Conservation (phyloP, 2,797 vertebrate genomes). For the Lophius americanus region DNA sequence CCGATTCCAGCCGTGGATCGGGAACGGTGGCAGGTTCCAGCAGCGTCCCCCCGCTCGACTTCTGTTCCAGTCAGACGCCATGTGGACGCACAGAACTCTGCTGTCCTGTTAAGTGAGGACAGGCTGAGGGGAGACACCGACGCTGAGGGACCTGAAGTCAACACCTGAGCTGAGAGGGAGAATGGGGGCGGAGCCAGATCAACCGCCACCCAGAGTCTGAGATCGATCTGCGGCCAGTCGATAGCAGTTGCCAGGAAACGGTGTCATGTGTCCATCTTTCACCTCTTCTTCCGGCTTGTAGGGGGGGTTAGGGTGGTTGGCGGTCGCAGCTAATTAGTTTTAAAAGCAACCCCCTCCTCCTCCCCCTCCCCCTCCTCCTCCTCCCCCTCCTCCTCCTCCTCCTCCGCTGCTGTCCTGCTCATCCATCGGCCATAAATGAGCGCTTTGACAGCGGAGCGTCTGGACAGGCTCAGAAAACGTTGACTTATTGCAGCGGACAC, state of each 20-base stretch:
- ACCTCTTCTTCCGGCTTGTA: conserved; percentile 42
- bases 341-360: conserved; percentile 74
- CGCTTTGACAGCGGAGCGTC: conserved; percentile 60
- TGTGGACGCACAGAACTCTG: background rate
- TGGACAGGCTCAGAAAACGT: conserved; percentile 64
- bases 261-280: conserved; percentile 63
- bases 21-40: background rate
- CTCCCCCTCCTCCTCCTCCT: conserved; percentile 4
- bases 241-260: conserved; percentile 75
- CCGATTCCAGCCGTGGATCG: background rate
- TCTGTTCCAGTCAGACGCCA: background rate
- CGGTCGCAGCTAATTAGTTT: conserved; percentile 78
- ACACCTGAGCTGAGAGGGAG: conserved; percentile 53
- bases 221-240: conserved; percentile 69
- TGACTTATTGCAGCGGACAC: conserved; percentile 45
- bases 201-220: conserved; percentile 55
- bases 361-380: background rate
- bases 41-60: background rate
- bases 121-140: conserved; percentile 22
- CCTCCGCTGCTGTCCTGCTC: conserved; percentile 20
- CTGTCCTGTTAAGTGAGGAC: conserved; percentile 21
- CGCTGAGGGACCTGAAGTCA: conserved; percentile 29
- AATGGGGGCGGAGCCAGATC: conserved; percentile 51
- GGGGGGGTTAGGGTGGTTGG: conserved; percentile 32
- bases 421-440: conserved; percentile 54